A percentile compares a stretch with the other conserved stretches of the same genome.
phyloP scores from a whole-genome alignment of 2,888 invertebrate species.

The Achlya flavicornis region DNA sequence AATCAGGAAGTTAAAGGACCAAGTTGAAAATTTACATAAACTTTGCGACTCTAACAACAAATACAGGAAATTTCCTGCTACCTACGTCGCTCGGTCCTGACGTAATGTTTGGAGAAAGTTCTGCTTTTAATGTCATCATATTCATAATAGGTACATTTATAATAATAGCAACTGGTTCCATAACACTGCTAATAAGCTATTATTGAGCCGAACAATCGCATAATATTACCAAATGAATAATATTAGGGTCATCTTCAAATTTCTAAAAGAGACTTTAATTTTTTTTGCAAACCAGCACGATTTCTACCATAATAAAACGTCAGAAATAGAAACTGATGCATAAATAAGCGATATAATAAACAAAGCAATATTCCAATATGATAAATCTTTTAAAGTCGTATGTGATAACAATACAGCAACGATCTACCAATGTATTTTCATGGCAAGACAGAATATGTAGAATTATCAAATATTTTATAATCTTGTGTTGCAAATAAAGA shows the following conservation, averaged over 20 bases:
- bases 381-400: too few species aligned
- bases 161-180: too few species aligned
- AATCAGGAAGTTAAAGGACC: neutral
- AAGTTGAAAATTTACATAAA: neutral
- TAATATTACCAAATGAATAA: neutral
- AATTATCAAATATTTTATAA: too few species aligned
- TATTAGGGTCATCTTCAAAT: neutral
- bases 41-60: neutral
- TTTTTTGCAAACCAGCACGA: neutral
- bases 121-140: neutral
- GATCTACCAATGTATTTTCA: too few species aligned
- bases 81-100: neutral
- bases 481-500: too few species aligned
- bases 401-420: too few species aligned
- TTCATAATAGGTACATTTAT: neutral
- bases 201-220: neutral
- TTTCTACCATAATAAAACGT: too few species aligned
- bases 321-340: neutral
- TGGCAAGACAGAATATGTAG: too few species aligned
- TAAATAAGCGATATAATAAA: neutral
- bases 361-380: too few species aligned
- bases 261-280: neutral
- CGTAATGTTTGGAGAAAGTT: neutral
- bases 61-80: constrained; percentile 3
- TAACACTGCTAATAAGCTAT: neutral